Percentiles rank a stretch among this genome's conserved stretches.
phyloP scores from a whole-genome alignment of 2,797 vertebrate species.

The Setipinna tenuifilis region DNA sequence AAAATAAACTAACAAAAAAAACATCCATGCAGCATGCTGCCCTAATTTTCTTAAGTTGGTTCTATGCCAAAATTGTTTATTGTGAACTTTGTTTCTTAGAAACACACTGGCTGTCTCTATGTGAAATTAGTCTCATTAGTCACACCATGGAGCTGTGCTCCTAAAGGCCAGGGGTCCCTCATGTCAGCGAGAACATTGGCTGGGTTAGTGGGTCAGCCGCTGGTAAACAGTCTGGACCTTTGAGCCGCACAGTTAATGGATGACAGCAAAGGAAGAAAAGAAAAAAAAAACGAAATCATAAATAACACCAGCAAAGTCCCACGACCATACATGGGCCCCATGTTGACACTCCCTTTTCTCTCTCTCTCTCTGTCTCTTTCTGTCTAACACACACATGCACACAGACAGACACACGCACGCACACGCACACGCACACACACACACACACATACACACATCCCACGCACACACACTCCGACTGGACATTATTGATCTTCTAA shows the following conservation, averaged over 20 bases:
- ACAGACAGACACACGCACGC: background rate
- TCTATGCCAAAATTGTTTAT: no score
- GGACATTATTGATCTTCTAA: no score
- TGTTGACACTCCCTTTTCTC: background rate
- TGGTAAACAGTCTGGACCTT: constrained; percentile 38
- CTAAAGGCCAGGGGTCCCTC: constrained; percentile 30
- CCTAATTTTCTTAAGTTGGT: no score
- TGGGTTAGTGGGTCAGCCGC: constrained; percentile 34
- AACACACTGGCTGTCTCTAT: background rate
- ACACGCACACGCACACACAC: constrained; percentile 19
- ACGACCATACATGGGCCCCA: background rate
- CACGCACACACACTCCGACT: no score
- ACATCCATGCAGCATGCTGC: no score
- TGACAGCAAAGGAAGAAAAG: background rate
- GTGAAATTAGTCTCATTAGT: background rate
- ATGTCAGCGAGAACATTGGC: constrained; percentile 4
- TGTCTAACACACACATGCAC: background rate
- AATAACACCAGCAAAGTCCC: background rate
- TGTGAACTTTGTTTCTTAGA: no score
- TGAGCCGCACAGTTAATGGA: constrained; percentile 31
- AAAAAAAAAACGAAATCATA: background rate
- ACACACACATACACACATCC: constrained; percentile 19
- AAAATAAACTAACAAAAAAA: background rate
- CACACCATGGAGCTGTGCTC: background rate
- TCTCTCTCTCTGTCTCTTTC: background rate